Conservation (phyloP, 2,797 vertebrate genomes). For the Rhabdomys pumilio region DNA sequence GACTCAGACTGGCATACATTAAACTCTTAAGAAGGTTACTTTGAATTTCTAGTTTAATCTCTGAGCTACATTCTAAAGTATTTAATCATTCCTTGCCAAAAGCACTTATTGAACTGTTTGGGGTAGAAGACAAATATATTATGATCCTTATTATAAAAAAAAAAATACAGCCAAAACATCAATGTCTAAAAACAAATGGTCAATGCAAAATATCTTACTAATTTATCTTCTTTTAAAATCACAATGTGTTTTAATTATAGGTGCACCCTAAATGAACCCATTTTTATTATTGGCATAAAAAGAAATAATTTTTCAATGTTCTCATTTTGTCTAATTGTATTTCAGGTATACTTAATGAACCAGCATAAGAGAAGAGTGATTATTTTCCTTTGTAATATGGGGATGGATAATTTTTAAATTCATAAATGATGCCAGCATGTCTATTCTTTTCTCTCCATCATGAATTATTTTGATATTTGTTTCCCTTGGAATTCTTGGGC, state of each 20-base stretch:
- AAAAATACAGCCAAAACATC: constrained; percentile 49
- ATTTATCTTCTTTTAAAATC: constrained; percentile 50
- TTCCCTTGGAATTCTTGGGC: background rate
- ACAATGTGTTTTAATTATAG: constrained; percentile 30
- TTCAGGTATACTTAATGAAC: background rate
- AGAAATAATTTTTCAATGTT: background rate
- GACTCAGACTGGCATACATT: constrained; percentile 1
- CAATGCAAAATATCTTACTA: constrained; percentile 59
- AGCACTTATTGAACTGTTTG: background rate
- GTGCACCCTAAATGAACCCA: constrained; percentile 12
- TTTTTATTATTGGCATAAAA: constrained; percentile 56
- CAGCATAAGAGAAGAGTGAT: background rate
- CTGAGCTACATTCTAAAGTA: background rate
- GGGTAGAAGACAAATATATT: background rate
- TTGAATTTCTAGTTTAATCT: constrained; percentile 64
- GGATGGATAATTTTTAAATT: constrained; percentile 46
- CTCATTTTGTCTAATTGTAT: constrained; percentile 26
- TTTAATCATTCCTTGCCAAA: constrained; percentile 13
- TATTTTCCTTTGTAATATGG: constrained; percentile 29
- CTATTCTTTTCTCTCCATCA: background rate
- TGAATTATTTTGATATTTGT: background rate
- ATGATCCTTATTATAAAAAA: background rate
- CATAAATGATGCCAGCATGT: background rate
- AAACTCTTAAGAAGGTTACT: constrained; percentile 27
- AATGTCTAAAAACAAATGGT: constrained; percentile 49